phyloP scores from a whole-genome alignment of 1,140 invertebrate species.

The Macrobrachium nipponense region DNA sequence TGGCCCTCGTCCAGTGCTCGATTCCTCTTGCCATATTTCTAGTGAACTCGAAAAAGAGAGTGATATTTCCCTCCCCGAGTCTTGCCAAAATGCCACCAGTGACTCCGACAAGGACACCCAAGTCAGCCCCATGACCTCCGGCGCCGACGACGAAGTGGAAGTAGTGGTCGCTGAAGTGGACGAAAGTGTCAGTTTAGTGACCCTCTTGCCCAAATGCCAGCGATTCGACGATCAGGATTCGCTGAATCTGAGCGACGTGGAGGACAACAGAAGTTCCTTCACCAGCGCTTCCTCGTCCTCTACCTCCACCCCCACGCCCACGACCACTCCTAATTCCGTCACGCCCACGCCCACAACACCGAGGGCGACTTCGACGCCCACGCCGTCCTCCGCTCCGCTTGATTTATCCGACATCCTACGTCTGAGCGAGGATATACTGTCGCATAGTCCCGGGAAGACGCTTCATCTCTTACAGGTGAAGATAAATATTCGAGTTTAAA shows the following conservation, averaged over 20 bases:
- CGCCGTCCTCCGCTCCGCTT: slow-evolving; percentile 12
- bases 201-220: slow-evolving; percentile 6
- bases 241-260: slow-evolving; percentile 46
- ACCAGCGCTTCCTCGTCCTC: not conserved
- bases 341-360: not conserved
- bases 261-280: slow-evolving; percentile 27
- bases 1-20: too few relatives aligned
- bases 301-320: slow-evolving; percentile 20
- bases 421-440: slow-evolving; percentile 49
- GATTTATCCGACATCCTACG: slow-evolving; percentile 47
- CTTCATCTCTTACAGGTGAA: slow-evolving; percentile 43
- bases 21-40: too few relatives aligned
- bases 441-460: slow-evolving; percentile 42
- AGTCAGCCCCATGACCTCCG: too few relatives aligned
- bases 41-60: too few relatives aligned
- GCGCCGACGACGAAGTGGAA: too few relatives aligned
- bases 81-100: too few relatives aligned
- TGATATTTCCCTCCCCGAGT: too few relatives aligned
- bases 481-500: not conserved
- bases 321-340: slow-evolving; percentile 15
- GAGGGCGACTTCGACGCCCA: not conserved
- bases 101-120: too few relatives aligned
- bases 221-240: slow-evolving; percentile 47
- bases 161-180: not conserved
- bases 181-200: not conserved